Percentiles rank a stretch among this genome's conserved stretches.
Evolutionary conservation across 2,797 vertebrate species (phyloP).

Genomic region (Poliocrania exsul): DNA sequence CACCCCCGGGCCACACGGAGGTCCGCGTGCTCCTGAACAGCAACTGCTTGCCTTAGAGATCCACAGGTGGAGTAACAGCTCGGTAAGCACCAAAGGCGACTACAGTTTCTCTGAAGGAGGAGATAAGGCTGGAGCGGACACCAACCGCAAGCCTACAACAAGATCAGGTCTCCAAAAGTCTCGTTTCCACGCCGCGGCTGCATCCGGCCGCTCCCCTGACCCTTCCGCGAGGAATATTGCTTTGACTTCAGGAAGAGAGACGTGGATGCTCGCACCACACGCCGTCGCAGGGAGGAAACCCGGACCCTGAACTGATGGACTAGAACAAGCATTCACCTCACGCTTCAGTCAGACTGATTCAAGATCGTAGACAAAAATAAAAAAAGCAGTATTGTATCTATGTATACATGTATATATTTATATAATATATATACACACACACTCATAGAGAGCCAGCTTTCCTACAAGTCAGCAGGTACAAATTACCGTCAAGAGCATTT

Average conservation of each 20-base stretch:
- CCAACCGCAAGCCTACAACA: slow-evolving; percentile 48
- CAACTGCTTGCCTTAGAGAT: slow-evolving; percentile 70
- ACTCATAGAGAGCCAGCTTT: slow-evolving; percentile 72
- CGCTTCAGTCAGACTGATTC: slow-evolving; percentile 58
- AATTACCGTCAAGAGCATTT: slow-evolving; percentile 64
- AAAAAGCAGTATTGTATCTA: slow-evolving; percentile 74
- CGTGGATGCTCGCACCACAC: slow-evolving; percentile 38
- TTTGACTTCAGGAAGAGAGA: slow-evolving; percentile 75
- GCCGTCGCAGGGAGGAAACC: slow-evolving; percentile 33
- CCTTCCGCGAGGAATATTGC: slow-evolving; percentile 75
- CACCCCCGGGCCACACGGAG: not conserved
- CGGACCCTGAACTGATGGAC: slow-evolving; percentile 35
- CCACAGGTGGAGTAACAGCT: slow-evolving; percentile 51
- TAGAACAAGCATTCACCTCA: slow-evolving; percentile 61
- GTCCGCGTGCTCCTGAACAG: slow-evolving; percentile 37
- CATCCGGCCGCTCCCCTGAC: not conserved
- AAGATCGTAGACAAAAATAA: slow-evolving; percentile 58
- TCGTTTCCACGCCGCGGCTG: not conserved
- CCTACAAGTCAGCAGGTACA: slow-evolving; percentile 78
- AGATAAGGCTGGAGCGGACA: slow-evolving; percentile 70
- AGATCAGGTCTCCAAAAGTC: slow-evolving; percentile 27
- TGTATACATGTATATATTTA: slow-evolving; percentile 73
- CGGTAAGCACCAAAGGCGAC: slow-evolving; percentile 74
- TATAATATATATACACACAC: slow-evolving; percentile 73
- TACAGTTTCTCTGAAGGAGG: slow-evolving; percentile 68